Evolutionary conservation across 2,113 vertebrate species (phyloP), one percentile per base, ranked within the genome.

Genomic region (Pseudonaja textilis): DNA sequence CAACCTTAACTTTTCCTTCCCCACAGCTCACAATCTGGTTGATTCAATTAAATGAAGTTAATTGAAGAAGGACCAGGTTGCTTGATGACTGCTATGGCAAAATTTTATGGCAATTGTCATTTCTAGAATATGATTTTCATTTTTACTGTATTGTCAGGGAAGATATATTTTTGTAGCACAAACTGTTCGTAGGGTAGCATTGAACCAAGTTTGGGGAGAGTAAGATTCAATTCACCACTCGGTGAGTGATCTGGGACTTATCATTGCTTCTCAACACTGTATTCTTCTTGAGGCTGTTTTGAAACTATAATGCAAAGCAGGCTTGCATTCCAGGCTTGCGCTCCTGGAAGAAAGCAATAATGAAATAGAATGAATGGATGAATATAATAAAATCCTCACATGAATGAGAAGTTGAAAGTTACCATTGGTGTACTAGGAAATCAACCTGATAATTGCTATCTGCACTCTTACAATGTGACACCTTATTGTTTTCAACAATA

Each of bases 81-180:
- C 89, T 74, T 88, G 52, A 92, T 92, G 29, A 81, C 10, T 11
- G 55, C 94, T 94, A 55, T 3, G 5, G 39, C 42, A 89, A 50
- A 22, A 9, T n/a, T 39, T 29, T 61, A 85, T 86, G 29, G 34
- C 45, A 22, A 25, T 93, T 3, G 7, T 88, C 14, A 10, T 39
- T 85, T 81, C 59, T 90, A 54, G 59, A 11, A 50, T 85, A 34
- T 81, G 81, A 93, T 93, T 91, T 26, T 54, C 88, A 88, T 93
- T 85, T 69, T 14, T 34, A 69, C 64, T 69, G 45, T 34, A 85
- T 45, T 69, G 74, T 6, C 87, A 89, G 23, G 50, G 29, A 89
- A 54, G 14, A 61, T 55, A 57, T 39, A 10, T 25, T 90, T 91
- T 90, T 90, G 54, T 8, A 47, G 85, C 4, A 6, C 45, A 25